Percentiles rank a stretch among this genome's conserved stretches.
These are phyloP conservation scores for Gnathonemus echidnorhynchus DNA, from an alignment of 2,113 vertebrate species.

Conservation along the genomic window DNA sequence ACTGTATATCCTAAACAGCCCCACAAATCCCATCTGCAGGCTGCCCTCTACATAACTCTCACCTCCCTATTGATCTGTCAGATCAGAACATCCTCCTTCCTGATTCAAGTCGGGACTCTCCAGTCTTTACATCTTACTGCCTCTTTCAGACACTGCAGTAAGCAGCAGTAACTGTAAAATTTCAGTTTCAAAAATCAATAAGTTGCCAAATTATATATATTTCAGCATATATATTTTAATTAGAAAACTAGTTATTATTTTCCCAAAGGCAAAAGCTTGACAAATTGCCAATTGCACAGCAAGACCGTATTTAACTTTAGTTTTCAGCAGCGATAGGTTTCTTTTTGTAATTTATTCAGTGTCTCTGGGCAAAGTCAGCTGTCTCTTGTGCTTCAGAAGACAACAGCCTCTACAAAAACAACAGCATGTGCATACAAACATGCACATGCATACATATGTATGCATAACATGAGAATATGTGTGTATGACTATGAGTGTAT, in stretches of 20 bases:
- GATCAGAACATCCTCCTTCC: neutral
- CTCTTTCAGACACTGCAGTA: neutral
- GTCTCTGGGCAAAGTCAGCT: slow-evolving; percentile 47
- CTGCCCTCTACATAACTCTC: neutral
- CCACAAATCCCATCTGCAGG: neutral
- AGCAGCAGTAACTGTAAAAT: neutral
- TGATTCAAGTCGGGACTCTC: neutral
- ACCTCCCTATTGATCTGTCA: neutral
- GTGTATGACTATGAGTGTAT: slow-evolving; percentile 37
- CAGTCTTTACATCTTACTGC: neutral
- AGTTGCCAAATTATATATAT: neutral
- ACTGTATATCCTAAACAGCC: neutral
- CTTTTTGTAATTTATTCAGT: slow-evolving; percentile 35
- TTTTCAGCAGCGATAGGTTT: neutral
- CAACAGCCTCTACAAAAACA: slow-evolving; percentile 49
- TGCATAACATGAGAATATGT: slow-evolving; percentile 44
- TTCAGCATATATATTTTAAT: neutral
- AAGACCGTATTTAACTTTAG: neutral
- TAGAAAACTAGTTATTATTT: neutral
- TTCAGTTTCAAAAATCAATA: neutral
- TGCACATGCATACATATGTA: neutral
- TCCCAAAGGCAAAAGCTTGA: neutral
- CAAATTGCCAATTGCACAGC: neutral
- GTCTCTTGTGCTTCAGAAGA: neutral
- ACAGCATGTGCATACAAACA: slow-evolving; percentile 30